Percentiles rank a stretch among this genome's conserved stretches.
These are phyloP conservation scores for Melanotaenia trifasciata DNA, from an alignment of 2,797 vertebrate genomes.

Conservation along the genomic window DNA sequence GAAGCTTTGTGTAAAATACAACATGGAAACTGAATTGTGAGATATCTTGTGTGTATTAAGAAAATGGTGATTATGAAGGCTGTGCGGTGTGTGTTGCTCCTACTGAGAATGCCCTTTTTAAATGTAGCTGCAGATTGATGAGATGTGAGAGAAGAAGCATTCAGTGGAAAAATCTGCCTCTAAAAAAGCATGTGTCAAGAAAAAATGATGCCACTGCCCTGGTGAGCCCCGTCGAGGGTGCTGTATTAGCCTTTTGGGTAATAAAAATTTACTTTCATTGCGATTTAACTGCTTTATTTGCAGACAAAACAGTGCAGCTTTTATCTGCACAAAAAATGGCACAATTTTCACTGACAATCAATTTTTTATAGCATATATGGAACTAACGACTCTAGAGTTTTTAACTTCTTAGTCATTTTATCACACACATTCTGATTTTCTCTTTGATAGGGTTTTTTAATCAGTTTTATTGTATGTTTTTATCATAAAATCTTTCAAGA, in stretches of 20 bases:
- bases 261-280: constrained; percentile 10
- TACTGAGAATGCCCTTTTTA: neutral
- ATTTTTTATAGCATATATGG: constrained; percentile 24
- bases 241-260: constrained; percentile 10
- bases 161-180: constrained; percentile 25
- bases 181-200: constrained; percentile 3
- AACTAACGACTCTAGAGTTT: constrained; percentile 2
- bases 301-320: neutral
- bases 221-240: neutral
- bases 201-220: constrained; percentile 15
- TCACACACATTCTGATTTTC: neutral
- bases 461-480: constrained; percentile 45
- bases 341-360: constrained; percentile 21
- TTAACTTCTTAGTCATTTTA: neutral
- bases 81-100: constrained; percentile 9
- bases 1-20: constrained; percentile 6
- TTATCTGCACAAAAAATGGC: neutral
- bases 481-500: constrained; percentile 28
- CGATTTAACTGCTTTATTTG: constrained; percentile 20
- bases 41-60: constrained; percentile 10
- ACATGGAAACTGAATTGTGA: neutral
- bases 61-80: constrained; percentile 5
- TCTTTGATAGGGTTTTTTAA: constrained; percentile 31
- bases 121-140: constrained; percentile 15
- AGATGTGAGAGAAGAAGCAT: neutral